These are phyloP conservation scores for Silurus glanis DNA, from an alignment of 2,113 vertebrate genomes.

Conservation along the genomic window DNA sequence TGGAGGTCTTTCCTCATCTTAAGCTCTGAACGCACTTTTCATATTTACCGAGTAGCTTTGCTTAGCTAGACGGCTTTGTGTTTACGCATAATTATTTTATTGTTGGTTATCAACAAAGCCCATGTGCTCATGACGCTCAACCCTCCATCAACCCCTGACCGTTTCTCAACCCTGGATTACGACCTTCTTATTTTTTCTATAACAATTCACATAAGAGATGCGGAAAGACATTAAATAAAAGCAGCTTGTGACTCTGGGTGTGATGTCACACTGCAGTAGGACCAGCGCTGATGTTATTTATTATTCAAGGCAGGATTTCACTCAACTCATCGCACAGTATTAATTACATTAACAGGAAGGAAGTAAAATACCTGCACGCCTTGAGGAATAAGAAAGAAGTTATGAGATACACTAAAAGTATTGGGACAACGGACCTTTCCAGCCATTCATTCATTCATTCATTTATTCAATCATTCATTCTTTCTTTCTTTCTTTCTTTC, in stretches of 20 bases:
- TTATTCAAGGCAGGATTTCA: background rate
- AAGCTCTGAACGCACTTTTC: constrained; percentile 4
- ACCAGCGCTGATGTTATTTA: background rate
- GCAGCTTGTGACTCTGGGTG: background rate
- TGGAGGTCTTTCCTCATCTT: background rate
- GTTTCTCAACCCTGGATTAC: background rate
- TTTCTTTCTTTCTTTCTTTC: too few relatives aligned
- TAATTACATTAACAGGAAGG: background rate
- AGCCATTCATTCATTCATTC: too few relatives aligned
- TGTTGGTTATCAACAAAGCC: background rate
- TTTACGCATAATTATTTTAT: constrained; percentile 21
- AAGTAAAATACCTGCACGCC: background rate
- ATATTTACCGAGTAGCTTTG: background rate
- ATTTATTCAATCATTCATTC: too few relatives aligned
- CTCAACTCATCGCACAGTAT: background rate
- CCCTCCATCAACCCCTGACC: background rate
- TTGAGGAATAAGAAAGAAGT: too few relatives aligned
- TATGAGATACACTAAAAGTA: too few relatives aligned
- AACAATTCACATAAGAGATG: background rate
- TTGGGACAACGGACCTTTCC: too few relatives aligned
- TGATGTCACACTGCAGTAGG: background rate
- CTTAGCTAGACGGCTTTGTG: background rate
- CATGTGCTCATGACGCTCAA: background rate
- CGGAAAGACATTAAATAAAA: background rate
- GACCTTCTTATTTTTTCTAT: background rate